Evolutionary conservation across 2,888 invertebrate species (phyloP).

Genomic region (Stenichneumon culpator): DNA sequence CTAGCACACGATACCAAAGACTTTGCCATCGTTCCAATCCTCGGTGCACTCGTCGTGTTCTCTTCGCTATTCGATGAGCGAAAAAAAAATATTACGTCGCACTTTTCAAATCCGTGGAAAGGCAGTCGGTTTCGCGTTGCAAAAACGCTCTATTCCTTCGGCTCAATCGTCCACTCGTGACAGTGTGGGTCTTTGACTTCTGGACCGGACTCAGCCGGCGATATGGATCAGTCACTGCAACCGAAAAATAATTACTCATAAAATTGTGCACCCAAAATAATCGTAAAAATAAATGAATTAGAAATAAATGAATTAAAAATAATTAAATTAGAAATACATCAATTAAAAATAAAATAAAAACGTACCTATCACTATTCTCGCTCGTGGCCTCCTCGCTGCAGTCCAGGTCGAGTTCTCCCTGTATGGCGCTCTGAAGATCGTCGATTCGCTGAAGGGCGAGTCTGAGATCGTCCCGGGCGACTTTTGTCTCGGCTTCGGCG

Average conservation of each 20-base stretch:
- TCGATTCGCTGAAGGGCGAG: conserved; percentile 95
- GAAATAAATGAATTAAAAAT: too few species aligned
- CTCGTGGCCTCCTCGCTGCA: conserved; percentile 87
- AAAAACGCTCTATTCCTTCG: conserved; percentile 63
- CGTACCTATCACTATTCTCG: conserved; percentile 89
- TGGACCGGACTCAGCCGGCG: conserved; percentile 78
- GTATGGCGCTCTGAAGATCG: conserved; percentile 96
- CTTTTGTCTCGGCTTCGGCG: conserved; percentile 90
- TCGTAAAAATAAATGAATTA: neutral
- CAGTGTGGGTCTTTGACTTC: conserved; percentile 72
- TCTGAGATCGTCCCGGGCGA: conserved; percentile 93
- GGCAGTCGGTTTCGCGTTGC: conserved; percentile 47
- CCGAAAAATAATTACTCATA: conserved; percentile 11
- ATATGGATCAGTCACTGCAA: conserved; percentile 82
- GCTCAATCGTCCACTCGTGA: conserved; percentile 64
- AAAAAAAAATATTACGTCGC: conserved; percentile 41
- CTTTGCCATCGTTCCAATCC: conserved; percentile 15
- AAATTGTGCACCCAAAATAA: neutral
- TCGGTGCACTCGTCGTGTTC: neutral
- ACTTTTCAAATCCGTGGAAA: conserved; percentile 29
- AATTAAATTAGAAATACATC: neutral
- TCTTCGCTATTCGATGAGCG: neutral
- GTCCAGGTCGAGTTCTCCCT: conserved; percentile 91
- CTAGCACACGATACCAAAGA: conserved; percentile 24
- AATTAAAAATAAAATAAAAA: neutral